Evolutionary conservation across 92 coral and sea anemone species (phyloP).

Genomic region (Parazoanthus atlanticus): DNA sequence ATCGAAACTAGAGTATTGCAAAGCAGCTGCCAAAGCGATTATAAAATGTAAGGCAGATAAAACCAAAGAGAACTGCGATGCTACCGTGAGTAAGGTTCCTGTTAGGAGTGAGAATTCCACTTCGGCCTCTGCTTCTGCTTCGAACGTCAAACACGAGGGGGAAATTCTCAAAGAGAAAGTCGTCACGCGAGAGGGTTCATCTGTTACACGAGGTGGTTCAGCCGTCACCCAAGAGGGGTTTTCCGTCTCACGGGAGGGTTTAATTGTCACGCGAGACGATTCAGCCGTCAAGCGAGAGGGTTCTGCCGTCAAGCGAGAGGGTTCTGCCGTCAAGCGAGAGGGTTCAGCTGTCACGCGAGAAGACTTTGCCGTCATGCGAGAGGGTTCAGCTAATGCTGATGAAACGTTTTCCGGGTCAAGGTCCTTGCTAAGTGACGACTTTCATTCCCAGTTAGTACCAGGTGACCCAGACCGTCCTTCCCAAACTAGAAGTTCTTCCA

Average conservation of each 20-base stretch:
- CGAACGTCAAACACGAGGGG: not conserved
- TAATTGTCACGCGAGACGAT: not conserved
- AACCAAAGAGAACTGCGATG: not conserved
- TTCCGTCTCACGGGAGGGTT: not conserved
- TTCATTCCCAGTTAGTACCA: not conserved
- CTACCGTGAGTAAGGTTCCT: not conserved
- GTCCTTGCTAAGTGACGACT: not conserved
- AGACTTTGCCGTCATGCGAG: not conserved
- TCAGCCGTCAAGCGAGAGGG: not conserved
- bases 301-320: not conserved
- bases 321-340: not conserved
- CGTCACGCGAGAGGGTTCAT: not conserved
- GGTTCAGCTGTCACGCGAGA: not conserved
- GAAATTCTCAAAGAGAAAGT: not conserved
- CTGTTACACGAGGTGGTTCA: not conserved
- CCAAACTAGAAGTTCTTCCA: not conserved
- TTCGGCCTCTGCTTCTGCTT: not conserved
- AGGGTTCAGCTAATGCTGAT: no score
- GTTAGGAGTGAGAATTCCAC: not conserved
- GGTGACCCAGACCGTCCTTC: not conserved
- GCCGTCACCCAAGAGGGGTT: not conserved
- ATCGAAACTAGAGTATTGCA: not conserved
- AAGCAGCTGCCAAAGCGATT: not conserved
- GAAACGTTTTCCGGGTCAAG: not conserved
- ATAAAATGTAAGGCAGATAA: not conserved